A percentile compares a stretch with the other conserved stretches of the same genome.
These are phyloP conservation scores for Pelvicachromis taeniatus DNA, from an alignment of 2,113 vertebrate genomes.

Conservation along the genomic window DNA sequence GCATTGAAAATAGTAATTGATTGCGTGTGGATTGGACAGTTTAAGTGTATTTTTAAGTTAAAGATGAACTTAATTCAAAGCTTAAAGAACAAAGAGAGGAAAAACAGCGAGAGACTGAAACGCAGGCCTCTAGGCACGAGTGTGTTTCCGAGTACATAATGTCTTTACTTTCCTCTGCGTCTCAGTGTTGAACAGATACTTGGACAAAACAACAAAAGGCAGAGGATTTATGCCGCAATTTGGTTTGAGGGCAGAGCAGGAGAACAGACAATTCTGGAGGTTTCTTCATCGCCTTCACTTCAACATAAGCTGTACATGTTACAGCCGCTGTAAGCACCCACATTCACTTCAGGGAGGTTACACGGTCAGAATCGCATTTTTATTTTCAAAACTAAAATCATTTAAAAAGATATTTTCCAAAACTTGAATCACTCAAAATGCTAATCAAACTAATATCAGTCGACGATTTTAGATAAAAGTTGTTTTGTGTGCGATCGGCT, in stretches of 20 bases:
- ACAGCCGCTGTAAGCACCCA: not conserved
- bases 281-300: not conserved
- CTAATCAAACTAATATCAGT: not conserved
- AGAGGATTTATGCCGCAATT: constrained; percentile 39
- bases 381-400: not conserved
- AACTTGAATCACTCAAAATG: not conserved
- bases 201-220: constrained; percentile 11
- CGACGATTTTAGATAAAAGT: not conserved
- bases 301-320: not conserved
- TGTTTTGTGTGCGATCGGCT: not conserved
- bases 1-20: not conserved
- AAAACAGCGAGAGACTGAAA: not conserved
- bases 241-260: constrained; percentile 40
- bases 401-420: not conserved
- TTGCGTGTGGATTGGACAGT: not conserved
- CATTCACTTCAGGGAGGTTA: not conserved
- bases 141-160: not conserved
- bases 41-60: not conserved
- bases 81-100: not conserved
- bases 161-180: not conserved
- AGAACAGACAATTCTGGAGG: not conserved
- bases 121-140: not conserved
- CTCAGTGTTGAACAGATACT: constrained; percentile 7
- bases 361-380: not conserved
- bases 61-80: not conserved